Evolutionary conservation across 2,113 vertebrate genomes (phyloP).

Genomic region (Jacana jacana): DNA sequence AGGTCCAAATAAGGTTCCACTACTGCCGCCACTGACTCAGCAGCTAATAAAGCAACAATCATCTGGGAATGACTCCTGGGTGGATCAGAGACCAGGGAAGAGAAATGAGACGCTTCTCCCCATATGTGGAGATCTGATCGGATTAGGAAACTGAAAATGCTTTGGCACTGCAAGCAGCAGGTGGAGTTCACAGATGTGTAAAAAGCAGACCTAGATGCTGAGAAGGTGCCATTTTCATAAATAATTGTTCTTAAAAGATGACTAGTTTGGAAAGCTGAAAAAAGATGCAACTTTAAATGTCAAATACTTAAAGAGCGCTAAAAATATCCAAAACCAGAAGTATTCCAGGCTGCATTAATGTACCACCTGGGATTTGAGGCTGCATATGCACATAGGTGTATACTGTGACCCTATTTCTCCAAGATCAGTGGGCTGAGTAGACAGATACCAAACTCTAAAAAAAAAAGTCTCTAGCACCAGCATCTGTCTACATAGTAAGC

Average conservation of each 20-base stretch:
- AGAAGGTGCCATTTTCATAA: background rate
- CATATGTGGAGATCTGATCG: background rate
- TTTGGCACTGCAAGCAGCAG: background rate
- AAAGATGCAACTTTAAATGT: background rate
- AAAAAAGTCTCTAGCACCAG: background rate
- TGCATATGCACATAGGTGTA: background rate
- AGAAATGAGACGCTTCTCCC: background rate
- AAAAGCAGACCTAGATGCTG: background rate
- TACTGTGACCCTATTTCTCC: background rate
- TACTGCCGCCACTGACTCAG: background rate
- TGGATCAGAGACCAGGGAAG: background rate
- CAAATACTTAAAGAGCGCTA: background rate
- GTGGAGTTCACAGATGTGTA: background rate
- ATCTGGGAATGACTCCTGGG: background rate
- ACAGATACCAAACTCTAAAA: background rate
- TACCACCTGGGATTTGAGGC: background rate
- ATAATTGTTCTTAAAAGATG: background rate
- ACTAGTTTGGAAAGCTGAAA: background rate
- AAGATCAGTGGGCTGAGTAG: background rate
- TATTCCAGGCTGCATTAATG: background rate
- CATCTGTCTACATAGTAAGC: background rate
- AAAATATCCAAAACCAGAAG: background rate
- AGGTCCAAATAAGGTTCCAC: background rate
- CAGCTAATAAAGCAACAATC: background rate
- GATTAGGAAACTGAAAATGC: background rate